These are phyloP conservation scores for Saguinus imperator DNA, from an alignment of 2,113 vertebrate species.

Conservation along the genomic window DNA sequence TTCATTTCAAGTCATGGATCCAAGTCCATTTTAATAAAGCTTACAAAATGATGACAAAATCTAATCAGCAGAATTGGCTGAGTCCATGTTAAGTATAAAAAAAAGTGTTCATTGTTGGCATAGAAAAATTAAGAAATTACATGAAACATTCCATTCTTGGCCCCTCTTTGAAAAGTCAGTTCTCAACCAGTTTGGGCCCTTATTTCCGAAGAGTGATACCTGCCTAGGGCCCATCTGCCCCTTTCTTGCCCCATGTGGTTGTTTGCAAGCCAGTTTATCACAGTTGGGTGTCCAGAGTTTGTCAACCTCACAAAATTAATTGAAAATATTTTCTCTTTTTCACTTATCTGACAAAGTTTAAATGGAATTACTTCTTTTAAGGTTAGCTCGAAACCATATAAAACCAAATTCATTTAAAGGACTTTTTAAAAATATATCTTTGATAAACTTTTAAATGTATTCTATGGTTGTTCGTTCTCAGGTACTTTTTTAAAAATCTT, in stretches of 20 bases:
- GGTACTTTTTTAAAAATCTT: background rate
- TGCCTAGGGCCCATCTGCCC: accelerated
- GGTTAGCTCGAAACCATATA: background rate
- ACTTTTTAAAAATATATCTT: background rate
- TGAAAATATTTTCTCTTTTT: background rate
- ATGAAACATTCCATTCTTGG: background rate
- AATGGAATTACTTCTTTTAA: background rate
- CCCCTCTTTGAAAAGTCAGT: background rate
- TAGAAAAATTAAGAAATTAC: background rate
- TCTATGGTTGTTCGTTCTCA: background rate
- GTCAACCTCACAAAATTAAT: background rate
- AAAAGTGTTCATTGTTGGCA: background rate
- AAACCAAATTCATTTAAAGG: background rate
- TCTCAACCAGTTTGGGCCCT: no score
- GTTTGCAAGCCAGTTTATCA: background rate
- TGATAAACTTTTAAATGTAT: background rate
- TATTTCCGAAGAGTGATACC: background rate
- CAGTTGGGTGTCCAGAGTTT: no score
- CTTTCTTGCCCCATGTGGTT: accelerated
- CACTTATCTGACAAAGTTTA: background rate
- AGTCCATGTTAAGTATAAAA: background rate
- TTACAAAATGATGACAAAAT: background rate
- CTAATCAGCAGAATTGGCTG: background rate
- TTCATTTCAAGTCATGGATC: background rate
- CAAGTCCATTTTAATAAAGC: background rate